Base-by-base conservation (phyloP, 2,797 vertebrate genomes). In the Tragopan temminckii region DNA sequence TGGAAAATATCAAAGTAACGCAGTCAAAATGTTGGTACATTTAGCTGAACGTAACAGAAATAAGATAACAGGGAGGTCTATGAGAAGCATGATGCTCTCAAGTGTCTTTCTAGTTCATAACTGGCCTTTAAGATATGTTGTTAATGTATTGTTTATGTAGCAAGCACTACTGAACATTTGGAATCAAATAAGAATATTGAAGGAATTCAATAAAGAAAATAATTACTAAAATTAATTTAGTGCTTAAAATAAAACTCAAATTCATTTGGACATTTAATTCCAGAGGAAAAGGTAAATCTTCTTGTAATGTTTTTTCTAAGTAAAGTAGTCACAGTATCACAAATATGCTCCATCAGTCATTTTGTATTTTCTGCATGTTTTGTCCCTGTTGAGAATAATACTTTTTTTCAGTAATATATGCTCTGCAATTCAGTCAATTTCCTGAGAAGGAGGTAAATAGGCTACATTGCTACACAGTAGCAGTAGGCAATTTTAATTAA, bases 221-320 rank as follows among this genome's bases (percentile, higher is more conserved):
- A 89, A 93, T 93, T 89, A 77, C 55, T 24, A 75, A 85, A 92
- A 95, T 71, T 88, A 94, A 87, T 90, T 52, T 91, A 89, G 59
- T 80, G 31, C 18, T 81, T 80, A 90, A 13, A 67, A 20, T 62
- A 77, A 93, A 92, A 68, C 53, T 64, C 59, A 77, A 78, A 52
- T 86, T 94, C 16, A 61, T 83, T 91, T 67, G 61, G 31, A 84
- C 45, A 80, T 84, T 50, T 91, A 90, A 81, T 93, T 94, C 33
- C 33, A 55, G 21, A 71, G 13, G 31, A 95, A 90, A 95, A 80
- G 71, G 29, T 91, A 88, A 93, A 87, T 76, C 48, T 74, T 85
- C 61, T 88, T 74, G 29, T 80, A 83, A 78, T 91, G 40, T 88
- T 95, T 91, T 50, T 92, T 20, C 45, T 91, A 71, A 70, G 27